Conservation (phyloP, 2,797 vertebrate species). For the Synaphobranchus kaupii region DNA sequence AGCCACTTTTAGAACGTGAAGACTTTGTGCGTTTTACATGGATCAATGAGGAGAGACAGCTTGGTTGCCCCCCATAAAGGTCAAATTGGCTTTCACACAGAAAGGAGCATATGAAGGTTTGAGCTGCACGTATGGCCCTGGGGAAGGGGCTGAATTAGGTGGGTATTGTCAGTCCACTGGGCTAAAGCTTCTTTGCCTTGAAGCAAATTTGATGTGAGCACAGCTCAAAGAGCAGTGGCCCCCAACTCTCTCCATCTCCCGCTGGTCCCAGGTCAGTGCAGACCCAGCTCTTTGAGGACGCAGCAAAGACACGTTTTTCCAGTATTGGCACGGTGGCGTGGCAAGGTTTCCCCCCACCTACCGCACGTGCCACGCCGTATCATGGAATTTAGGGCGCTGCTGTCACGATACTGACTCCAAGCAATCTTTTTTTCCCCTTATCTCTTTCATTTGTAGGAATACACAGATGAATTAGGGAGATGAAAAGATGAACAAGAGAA, state of each 20-base stretch:
- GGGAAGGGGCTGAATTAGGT: neutral
- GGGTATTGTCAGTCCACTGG: neutral
- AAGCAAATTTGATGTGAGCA: neutral
- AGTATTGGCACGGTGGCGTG: no score
- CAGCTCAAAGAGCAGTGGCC: neutral
- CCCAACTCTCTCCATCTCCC: neutral
- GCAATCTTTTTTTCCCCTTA: neutral
- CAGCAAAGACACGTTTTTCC: no score
- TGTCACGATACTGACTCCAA: neutral
- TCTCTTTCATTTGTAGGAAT: slow-evolving; percentile 3
- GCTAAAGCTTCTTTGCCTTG: neutral
- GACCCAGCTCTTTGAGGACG: neutral
- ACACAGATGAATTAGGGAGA: neutral
- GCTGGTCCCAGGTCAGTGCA: slow-evolving; percentile 22
- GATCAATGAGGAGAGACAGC: neutral
- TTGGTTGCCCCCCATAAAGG: slow-evolving; percentile 47
- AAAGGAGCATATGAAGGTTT: slow-evolving; percentile 42
- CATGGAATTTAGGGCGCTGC: neutral
- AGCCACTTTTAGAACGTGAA: neutral
- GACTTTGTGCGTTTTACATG: neutral
- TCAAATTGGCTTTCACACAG: slow-evolving; percentile 37
- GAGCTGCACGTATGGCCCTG: slow-evolving; percentile 1
- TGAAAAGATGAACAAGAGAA: neutral
- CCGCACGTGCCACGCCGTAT: no score
- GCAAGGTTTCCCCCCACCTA: no score